Base-by-base conservation (phyloP, 2,888 invertebrate species). In the Drepana falcataria region DNA sequence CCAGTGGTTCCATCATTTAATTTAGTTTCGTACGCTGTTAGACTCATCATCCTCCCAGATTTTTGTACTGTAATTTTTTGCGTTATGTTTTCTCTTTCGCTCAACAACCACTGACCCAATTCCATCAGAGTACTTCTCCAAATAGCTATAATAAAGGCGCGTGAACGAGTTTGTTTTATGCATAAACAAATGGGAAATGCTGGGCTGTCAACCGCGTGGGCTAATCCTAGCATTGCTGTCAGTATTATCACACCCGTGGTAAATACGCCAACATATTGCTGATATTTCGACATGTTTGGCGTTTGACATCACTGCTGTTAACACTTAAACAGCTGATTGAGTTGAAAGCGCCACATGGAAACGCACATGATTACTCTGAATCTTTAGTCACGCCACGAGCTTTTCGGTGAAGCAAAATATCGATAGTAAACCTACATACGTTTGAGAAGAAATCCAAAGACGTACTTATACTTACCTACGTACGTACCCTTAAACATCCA, bases 211-310 rank as follows among this genome's bases (percentile, higher is more conserved):
- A 66, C 60, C 62, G 68, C 56, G 53, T 37, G 53, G 53, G 58
- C 52, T 62, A 63, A 68, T 65, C 63, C 61, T 9, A 51, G 54
- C 48, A 59, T 63, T 55, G 54, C 52, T 59, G 67, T 63, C 59
- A 52, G 56, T 34, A 56, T 65, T 61, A 63, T 54, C 56, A 53
- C 53, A 51, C 51, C 51, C 49, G 4, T 47, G 44, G 56, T 52
- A 61, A 66, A 68, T 61, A 58, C 60, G 55, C 34, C 44, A 40
- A 51, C 35, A 56, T 40, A 56, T 48, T 48, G 49, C 9, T 47
- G 47, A 40, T 51, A 51, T 51, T 51, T 41, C 41, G 3, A 51
- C 51, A 34, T 51, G 40, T 21, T 33, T 3, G 21, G 21, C 33
- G 40, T 40, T 49, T 40, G 33, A 40, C 41, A 3, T 51, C 51